These are phyloP conservation scores for Oncorhynchus kisutch DNA, from an alignment of 2,113 vertebrate species.

Conservation along the genomic window DNA sequence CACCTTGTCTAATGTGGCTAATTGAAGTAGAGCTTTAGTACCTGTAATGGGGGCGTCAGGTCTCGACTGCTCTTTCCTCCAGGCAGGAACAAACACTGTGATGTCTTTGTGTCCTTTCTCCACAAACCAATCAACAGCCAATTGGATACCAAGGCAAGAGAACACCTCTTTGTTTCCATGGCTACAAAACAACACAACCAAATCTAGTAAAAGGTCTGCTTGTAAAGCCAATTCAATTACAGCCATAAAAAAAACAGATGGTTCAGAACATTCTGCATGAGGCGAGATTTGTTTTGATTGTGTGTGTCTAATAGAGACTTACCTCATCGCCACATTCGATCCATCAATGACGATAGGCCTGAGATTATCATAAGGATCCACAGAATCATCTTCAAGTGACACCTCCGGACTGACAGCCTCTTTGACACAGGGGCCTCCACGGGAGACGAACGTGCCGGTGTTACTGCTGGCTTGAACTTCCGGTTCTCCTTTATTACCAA, in stretches of 20 bases:
- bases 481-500: conserved; percentile 90
- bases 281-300: not conserved
- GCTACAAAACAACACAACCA: conserved; percentile 74
- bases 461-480: conserved; percentile 78
- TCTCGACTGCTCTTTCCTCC: conserved; percentile 97
- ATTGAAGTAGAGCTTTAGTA: conserved; percentile 49
- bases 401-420: conserved; percentile 85
- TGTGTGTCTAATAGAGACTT: conserved; percentile 31
- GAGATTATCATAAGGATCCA: conserved; percentile 88
- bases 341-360: conserved; percentile 94
- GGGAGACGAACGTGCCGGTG: conserved; percentile 62
- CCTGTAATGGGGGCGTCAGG: conserved; percentile 97
- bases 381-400: conserved; percentile 89
- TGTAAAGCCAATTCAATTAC: not conserved
- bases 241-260: not conserved
- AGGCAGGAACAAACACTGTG: conserved; percentile 96
- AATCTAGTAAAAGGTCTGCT: conserved; percentile 6
- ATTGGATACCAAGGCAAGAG: conserved; percentile 94
- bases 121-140: conserved; percentile 96
- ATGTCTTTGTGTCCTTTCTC: conserved; percentile 98
- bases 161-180: conserved; percentile 99
- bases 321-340: conserved; percentile 99
- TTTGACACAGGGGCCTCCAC: conserved; percentile 75
- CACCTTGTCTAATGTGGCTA: not conserved
- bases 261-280: not conserved